Conservation (phyloP, 2,888 invertebrate genomes). For the Pandemis corylana region DNA sequence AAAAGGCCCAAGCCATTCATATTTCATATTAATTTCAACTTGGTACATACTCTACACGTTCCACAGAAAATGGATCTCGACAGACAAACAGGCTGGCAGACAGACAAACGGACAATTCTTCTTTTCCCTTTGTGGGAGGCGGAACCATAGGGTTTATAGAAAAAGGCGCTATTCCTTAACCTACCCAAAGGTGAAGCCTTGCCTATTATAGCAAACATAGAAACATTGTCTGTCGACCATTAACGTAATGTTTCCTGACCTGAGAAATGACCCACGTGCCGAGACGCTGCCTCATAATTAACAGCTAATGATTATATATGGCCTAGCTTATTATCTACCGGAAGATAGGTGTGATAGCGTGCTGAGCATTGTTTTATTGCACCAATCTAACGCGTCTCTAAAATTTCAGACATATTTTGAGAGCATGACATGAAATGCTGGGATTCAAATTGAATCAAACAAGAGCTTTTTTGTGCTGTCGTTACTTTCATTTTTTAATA, state of each 20-base stretch:
- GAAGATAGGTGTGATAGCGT: constrained; percentile 21
- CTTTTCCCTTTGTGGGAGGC: no score
- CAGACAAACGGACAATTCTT: no score
- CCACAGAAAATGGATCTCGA: no score
- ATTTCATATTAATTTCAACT: no score
- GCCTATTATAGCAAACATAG: constrained; percentile 48
- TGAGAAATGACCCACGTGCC: constrained; percentile 50
- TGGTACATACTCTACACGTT: no score
- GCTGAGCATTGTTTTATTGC: constrained; percentile 15
- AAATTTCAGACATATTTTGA: background rate
- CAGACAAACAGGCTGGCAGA: no score
- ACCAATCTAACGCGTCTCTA: background rate
- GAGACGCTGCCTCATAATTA: constrained; percentile 51
- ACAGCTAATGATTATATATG: constrained; percentile 51
- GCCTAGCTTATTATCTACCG: constrained; percentile 42
- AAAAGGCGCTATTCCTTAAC: background rate
- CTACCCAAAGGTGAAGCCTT: constrained; percentile 36
- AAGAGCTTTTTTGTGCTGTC: no score
- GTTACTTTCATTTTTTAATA: no score
- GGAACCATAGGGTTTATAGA: background rate
- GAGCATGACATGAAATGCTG: background rate
- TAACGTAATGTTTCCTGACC: constrained; percentile 49
- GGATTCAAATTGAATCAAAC: no score
- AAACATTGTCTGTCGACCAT: constrained; percentile 49
- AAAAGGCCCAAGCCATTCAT: no score